Conservation (phyloP, 2,888 invertebrate species). For the Drosophila niveifrons region DNA sequence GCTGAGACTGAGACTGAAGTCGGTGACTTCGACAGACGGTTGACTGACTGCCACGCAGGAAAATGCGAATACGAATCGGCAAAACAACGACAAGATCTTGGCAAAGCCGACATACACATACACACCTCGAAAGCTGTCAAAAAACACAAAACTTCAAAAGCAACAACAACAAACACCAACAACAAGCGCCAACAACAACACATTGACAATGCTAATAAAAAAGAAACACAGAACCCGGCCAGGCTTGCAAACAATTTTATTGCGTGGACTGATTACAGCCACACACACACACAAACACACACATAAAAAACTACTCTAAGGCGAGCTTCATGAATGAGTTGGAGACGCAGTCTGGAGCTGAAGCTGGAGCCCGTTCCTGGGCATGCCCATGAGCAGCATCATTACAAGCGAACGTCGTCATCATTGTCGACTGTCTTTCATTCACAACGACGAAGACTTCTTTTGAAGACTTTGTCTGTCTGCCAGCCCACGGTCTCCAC, state of each 20-base stretch:
- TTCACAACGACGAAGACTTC: slow-evolving; percentile 38
- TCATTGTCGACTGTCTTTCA: slow-evolving; percentile 55
- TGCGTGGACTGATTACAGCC: slow-evolving; percentile 83
- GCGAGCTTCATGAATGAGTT: slow-evolving; percentile 78
- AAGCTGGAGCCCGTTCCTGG: slow-evolving; percentile 38
- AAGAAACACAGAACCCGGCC: slow-evolving; percentile 43
- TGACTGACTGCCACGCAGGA: slow-evolving; percentile 80
- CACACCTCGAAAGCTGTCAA: slow-evolving; percentile 81
- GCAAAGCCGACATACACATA: slow-evolving; percentile 58
- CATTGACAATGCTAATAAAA: slow-evolving; percentile 65
- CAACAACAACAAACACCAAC: slow-evolving; percentile 45
- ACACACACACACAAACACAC: slow-evolving; percentile 48
- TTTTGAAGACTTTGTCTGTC: slow-evolving; percentile 35
- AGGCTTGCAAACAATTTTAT: slow-evolving; percentile 77
- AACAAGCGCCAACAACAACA: slow-evolving; percentile 37
- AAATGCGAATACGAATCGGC: slow-evolving; percentile 67
- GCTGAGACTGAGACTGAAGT: slow-evolving; percentile 38
- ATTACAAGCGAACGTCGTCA: slow-evolving; percentile 47
- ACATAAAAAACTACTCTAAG: slow-evolving; percentile 44
- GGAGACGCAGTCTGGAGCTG: slow-evolving; percentile 52
- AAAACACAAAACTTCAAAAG: slow-evolving; percentile 60
- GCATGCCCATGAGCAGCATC: slow-evolving; percentile 53
- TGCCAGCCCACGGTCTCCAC: slow-evolving; percentile 52
- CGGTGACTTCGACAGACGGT: slow-evolving; percentile 59
- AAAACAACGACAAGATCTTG: slow-evolving; percentile 70